A percentile compares a stretch with the other conserved stretches of the same genome.
These are phyloP conservation scores for Druceiella hillmani DNA, from an alignment of 2,888 invertebrate species.

Conservation along the genomic window DNA sequence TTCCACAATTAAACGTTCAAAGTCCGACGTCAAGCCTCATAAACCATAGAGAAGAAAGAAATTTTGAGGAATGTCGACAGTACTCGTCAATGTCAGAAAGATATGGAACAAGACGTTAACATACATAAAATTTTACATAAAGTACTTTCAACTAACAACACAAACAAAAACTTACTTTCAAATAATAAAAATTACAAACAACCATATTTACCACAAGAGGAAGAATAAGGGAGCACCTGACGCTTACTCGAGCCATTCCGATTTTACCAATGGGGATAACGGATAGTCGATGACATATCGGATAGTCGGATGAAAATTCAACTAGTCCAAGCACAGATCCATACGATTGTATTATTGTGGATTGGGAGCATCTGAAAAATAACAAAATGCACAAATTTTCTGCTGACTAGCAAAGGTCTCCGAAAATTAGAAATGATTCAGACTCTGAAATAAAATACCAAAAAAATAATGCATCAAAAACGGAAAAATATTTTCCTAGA, in stretches of 20 bases:
- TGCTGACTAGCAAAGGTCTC: not conserved
- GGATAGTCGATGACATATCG: conserved; percentile 62
- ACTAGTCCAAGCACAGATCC: conserved; percentile 67
- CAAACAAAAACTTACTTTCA: conserved; percentile 41
- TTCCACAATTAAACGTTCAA: conserved; percentile 31
- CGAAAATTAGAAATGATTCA: not conserved
- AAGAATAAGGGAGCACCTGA: conserved; percentile 41
- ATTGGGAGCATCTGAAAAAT: conserved; percentile 64
- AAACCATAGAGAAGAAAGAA: conserved; percentile 47
- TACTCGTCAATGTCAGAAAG: conserved; percentile 45
- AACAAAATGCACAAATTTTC: conserved; percentile 40
- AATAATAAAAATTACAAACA: conserved; percentile 39
- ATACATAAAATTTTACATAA: conserved; percentile 36
- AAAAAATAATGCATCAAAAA: conserved; percentile 46
- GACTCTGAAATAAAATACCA: conserved; percentile 41
- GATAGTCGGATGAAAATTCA: conserved; percentile 60
- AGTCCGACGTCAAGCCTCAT: conserved; percentile 35
- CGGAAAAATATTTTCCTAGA: conserved; percentile 47
- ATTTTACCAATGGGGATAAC: conserved; percentile 46
- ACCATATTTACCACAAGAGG: conserved; percentile 27
- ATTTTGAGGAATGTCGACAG: conserved; percentile 39
- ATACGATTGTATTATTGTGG: conserved; percentile 78
- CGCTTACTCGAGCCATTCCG: conserved; percentile 38
- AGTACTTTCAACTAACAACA: conserved; percentile 39
- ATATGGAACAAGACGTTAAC: conserved; percentile 32